These are phyloP conservation scores for Musca vetustissima DNA, from an alignment of 1,140 invertebrate species.

Conservation along the genomic window DNA sequence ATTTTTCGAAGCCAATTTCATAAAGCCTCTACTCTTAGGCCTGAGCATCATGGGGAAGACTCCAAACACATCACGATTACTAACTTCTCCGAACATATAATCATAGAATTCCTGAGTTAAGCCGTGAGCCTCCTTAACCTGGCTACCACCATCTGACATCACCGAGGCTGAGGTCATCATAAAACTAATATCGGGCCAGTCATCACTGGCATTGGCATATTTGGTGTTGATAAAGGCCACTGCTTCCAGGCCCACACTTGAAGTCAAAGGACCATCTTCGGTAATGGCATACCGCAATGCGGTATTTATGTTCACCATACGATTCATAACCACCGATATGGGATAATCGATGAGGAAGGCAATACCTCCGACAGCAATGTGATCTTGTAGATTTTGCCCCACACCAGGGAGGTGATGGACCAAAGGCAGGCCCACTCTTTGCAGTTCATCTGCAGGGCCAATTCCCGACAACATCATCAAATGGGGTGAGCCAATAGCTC, in stretches of 20 bases:
- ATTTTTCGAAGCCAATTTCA: conserved; percentile 75
- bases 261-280: conserved; percentile 80
- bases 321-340: conserved; percentile 72
- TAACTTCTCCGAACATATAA: conserved; percentile 69
- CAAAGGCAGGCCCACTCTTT: conserved; percentile 66
- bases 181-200: conserved; percentile 90
- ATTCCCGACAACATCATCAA: conserved; percentile 84
- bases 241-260: conserved; percentile 79
- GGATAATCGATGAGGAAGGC: conserved; percentile 80
- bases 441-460: conserved; percentile 72
- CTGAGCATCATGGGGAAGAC: conserved; percentile 85
- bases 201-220: conserved; percentile 78
- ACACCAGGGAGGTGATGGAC: conserved; percentile 73
- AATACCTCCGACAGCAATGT: conserved; percentile 78
- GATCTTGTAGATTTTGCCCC: conserved; percentile 83
- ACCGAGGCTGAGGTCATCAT: conserved; percentile 80
- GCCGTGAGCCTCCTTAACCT: conserved; percentile 76
- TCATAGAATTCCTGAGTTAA: conserved; percentile 78
- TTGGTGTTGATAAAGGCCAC: conserved; percentile 85
- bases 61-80: conserved; percentile 73
- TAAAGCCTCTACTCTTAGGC: conserved; percentile 79
- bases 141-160: conserved; percentile 67
- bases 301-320: conserved; percentile 75
- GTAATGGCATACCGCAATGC: conserved; percentile 75
- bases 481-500: conserved; percentile 76